Base-by-base conservation (phyloP, 1,140 invertebrate species). In the Euschistus heros region DNA sequence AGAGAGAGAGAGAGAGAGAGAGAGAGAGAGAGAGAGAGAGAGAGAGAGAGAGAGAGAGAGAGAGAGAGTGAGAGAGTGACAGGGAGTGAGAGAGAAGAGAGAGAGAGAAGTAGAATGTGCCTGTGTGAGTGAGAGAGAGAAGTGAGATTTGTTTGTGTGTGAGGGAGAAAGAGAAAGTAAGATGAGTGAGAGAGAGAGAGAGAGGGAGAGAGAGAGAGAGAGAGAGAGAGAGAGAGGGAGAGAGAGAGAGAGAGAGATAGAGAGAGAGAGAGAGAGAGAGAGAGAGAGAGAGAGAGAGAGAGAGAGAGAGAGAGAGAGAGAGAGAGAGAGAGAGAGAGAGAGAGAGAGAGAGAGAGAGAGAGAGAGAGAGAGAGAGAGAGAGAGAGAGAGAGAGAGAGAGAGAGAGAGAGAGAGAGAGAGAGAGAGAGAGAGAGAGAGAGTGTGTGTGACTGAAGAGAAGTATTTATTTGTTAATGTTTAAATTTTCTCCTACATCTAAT, bases 171-270 rank as follows among this genome's bases (percentile, higher is more conserved):
- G 59, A 64, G 22, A 59, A 69, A 20, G 59, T 52, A 14, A 63
- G 68, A 47, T 52, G 64, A 62, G 67, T 67, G 46, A 69, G 66
- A 62, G 64, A 68, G 33, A 69, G 66, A 18, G 66, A 69, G 2
- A 27, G 47, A 20, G 66, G 68, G 8, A 18, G 42, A 44, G 74
- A 77, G 26, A 67, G 72, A 66, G 63, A 67, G 80, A 76, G 70
- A 78, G 77, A 63, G 78, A 77, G 75, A 72, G 64, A 73, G 62
- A 69, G 73, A 68, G 73, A 73, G 69, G 73, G 73, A 66, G 77
- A 79, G 65, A 75, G 78, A 67, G 68, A 73, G 69, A 68, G 69
- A 68, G 52, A 55, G 52, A 55, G 52, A 55, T 8, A 55, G 52
- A 55, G 52, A 55, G 52, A 55, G 55, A 42, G 63, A 68, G 72